A percentile compares a stretch with the other conserved stretches of the same genome.
Evolutionary conservation across 2,888 invertebrate species (phyloP).

Genomic region (Ceramica pisi): DNA sequence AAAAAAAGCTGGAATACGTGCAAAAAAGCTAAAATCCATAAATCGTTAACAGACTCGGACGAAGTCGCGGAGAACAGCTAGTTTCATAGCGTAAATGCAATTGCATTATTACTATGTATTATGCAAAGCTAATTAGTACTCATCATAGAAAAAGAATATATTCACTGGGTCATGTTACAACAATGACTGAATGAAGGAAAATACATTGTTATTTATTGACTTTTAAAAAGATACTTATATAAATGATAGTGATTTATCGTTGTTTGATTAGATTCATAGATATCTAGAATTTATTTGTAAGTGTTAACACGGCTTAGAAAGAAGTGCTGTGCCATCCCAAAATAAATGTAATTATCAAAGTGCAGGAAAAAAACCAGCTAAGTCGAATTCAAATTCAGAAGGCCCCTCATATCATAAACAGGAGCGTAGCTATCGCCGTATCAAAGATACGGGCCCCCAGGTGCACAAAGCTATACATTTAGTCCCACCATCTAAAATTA

Average conservation of each 20-base stretch:
- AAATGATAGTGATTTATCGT: conserved; percentile 14
- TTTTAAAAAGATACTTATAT: conserved; percentile 7
- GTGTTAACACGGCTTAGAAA: not conserved
- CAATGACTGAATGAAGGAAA: conserved; percentile 20
- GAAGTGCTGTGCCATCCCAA: not conserved
- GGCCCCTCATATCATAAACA: no score
- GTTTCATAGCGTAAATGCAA: conserved; percentile 12
- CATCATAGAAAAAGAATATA: conserved; percentile 5
- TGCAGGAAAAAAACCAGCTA: not conserved
- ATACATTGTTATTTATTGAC: conserved; percentile 11
- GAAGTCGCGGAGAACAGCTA: no score
- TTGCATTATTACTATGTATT: conserved; percentile 16
- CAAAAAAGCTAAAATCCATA: no score
- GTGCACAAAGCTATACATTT: no score
- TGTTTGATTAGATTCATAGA: not conserved
- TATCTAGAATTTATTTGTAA: conserved; percentile 3
- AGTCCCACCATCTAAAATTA: no score
- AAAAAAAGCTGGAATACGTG: no score
- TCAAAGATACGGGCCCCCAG: no score
- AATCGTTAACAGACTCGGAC: no score
- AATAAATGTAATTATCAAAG: not conserved
- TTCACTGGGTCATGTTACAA: not conserved
- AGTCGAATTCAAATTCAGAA: not conserved
- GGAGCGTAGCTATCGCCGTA: no score
- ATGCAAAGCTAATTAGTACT: conserved; percentile 6